Percentiles rank a stretch among this genome's conserved stretches.
These are phyloP conservation scores for Oophaga pumilio DNA, from an alignment of 2,113 vertebrate species.

Conservation along the genomic window DNA sequence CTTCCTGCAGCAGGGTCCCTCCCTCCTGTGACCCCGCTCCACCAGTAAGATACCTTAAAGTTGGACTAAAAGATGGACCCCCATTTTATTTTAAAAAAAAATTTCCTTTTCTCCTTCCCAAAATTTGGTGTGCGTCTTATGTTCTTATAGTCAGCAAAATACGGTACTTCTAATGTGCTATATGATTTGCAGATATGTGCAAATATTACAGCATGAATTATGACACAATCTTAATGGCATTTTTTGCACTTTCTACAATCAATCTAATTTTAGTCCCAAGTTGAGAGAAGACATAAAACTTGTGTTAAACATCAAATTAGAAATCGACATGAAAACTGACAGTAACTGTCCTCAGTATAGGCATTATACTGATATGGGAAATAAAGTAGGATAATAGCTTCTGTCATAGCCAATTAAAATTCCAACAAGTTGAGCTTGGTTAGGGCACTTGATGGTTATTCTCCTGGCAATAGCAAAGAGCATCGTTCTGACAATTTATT, in stretches of 20 bases:
- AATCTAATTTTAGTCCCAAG: slow-evolving; percentile 1
- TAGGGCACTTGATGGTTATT: slow-evolving; percentile 44
- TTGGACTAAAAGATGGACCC: too few species aligned
- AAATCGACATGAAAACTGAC: not conserved
- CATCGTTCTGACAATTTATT: slow-evolving; percentile 24
- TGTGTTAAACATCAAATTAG: slow-evolving; percentile 21
- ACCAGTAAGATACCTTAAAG: too few species aligned
- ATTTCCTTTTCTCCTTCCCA: too few species aligned
- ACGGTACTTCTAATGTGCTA: not conserved
- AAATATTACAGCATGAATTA: not conserved
- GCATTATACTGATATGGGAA: slow-evolving; percentile 25
- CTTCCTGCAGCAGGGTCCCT: too few species aligned
- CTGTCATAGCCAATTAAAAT: slow-evolving; percentile 45
- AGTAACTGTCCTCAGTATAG: slow-evolving; percentile 15
- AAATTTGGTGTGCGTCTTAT: too few species aligned
- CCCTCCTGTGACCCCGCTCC: too few species aligned
- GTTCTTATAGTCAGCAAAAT: too few species aligned
- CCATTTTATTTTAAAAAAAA: too few species aligned
- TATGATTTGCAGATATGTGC: not conserved
- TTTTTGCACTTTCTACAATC: not conserved
- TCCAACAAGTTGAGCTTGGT: slow-evolving; percentile 1
- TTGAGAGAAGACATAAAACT: slow-evolving; percentile 3
- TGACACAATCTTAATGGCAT: not conserved
- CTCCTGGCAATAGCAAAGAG: slow-evolving; percentile 10
- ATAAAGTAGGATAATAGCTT: slow-evolving; percentile 49